A percentile compares a stretch with the other conserved stretches of the same genome.
Evolutionary conservation across 2,113 vertebrate species (phyloP).

Genomic region (Halcyon malimbica): DNA sequence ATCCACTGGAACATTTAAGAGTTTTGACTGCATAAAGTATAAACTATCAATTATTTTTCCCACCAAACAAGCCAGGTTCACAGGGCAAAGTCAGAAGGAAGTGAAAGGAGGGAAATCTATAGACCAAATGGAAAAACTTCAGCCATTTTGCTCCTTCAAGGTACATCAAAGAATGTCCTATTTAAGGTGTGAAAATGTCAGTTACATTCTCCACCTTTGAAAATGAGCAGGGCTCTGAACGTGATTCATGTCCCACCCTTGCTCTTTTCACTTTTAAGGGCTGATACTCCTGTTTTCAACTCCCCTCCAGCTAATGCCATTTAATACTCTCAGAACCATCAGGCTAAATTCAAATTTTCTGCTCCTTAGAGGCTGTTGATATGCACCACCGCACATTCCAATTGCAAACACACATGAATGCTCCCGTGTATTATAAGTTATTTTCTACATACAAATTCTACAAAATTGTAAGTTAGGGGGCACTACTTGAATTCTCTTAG

Average conservation of each 20-base stretch:
- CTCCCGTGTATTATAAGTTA: slow-evolving; percentile 39
- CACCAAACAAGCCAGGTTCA: slow-evolving; percentile 5
- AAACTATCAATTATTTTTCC: slow-evolving; percentile 10
- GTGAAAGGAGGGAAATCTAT: background rate
- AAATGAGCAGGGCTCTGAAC: background rate
- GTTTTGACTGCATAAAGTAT: background rate
- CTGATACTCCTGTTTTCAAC: background rate
- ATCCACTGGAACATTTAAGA: background rate
- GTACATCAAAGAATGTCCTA: background rate
- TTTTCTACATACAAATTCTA: slow-evolving; percentile 59
- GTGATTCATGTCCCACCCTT: background rate
- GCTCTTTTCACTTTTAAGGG: background rate
- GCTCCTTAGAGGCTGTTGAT: slow-evolving; percentile 38
- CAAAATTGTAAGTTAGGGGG: slow-evolving; percentile 56
- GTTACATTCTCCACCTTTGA: background rate
- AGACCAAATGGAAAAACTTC: slow-evolving; percentile 4
- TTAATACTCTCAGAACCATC: slow-evolving; percentile 36
- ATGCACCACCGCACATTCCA: background rate
- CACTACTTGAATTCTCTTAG: slow-evolving; percentile 54
- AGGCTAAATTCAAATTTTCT: slow-evolving; percentile 48
- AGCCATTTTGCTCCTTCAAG: slow-evolving; percentile 30
- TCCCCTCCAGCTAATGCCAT: slow-evolving; percentile 30
- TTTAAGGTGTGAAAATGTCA: slow-evolving; percentile 2
- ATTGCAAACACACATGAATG: slow-evolving; percentile 44
- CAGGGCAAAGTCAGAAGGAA: background rate